Conservation (phyloP, 1,140 invertebrate species). For the Lineus longissimus region DNA sequence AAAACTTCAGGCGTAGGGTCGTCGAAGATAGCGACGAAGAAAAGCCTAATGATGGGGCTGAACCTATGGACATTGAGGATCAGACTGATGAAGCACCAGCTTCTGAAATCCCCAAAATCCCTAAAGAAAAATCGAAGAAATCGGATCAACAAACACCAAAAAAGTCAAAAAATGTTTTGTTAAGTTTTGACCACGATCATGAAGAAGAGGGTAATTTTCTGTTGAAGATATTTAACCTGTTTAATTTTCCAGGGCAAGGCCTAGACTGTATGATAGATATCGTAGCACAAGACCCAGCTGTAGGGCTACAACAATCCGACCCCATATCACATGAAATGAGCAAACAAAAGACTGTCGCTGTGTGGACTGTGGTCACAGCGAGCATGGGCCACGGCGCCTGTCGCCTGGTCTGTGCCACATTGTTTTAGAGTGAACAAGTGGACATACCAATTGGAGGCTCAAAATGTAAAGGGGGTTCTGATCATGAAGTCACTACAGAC, state of each 20-base stretch:
- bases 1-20: constrained; percentile 74
- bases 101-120: neutral
- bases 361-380: too few species aligned
- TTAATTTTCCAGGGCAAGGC: too few species aligned
- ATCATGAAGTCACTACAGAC: neutral
- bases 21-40: constrained; percentile 68
- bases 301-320: too few species aligned
- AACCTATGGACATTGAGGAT: constrained; percentile 37
- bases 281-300: too few species aligned
- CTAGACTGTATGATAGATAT: too few species aligned
- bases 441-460: too few species aligned
- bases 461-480: too few species aligned
- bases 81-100: constrained; percentile 10
- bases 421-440: too few species aligned
- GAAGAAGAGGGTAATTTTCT: neutral
- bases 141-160: constrained; percentile 17
- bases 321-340: too few species aligned
- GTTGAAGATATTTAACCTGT: neutral
- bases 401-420: too few species aligned
- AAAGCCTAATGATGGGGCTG: constrained; percentile 56
- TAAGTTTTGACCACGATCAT: constrained; percentile 19
- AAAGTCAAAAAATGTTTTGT: constrained; percentile 13
- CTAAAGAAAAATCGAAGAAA: constrained; percentile 25
- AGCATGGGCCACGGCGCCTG: too few species aligned
- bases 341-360: too few species aligned